phyloP scores from a whole-genome alignment of 1,140 invertebrate genomes.

The Anoplolepis gracilipes region DNA sequence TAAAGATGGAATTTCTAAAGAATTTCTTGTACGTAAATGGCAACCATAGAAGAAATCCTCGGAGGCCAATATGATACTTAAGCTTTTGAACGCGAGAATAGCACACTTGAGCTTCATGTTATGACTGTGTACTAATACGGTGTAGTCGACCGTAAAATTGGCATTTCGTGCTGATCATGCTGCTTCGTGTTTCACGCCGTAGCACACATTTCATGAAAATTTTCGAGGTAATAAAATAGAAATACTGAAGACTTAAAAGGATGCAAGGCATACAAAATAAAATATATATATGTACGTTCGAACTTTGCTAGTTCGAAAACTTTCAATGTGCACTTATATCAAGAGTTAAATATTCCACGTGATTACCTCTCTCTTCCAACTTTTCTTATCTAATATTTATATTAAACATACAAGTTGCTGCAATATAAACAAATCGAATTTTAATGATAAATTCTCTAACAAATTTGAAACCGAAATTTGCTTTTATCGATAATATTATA shows the following conservation, averaged over 20 bases:
- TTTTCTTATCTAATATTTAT: slow-evolving; percentile 20
- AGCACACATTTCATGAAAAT: slow-evolving; percentile 24
- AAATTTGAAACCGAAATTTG: not conserved
- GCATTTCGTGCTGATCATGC: slow-evolving; percentile 33
- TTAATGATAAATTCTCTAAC: not conserved
- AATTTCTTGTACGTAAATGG: not conserved
- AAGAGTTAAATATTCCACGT: slow-evolving; percentile 41
- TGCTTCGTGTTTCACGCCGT: slow-evolving; percentile 5
- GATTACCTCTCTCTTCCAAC: not conserved
- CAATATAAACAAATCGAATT: not conserved
- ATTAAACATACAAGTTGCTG: not conserved
- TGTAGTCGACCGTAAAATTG: slow-evolving; percentile 55
- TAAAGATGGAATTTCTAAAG: slow-evolving; percentile 18
- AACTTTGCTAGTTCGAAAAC: slow-evolving; percentile 3
- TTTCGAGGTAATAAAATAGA: slow-evolving; percentile 30
- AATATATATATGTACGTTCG: slow-evolving; percentile 7
- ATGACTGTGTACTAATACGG: slow-evolving; percentile 49
- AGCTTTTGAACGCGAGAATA: slow-evolving; percentile 32
- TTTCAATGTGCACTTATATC: slow-evolving; percentile 2
- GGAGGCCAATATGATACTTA: not conserved
- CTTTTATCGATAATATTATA: not conserved
- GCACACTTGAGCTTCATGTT: slow-evolving; percentile 33
- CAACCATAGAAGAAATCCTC: slow-evolving; percentile 2
- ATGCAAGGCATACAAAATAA: slow-evolving; percentile 21
- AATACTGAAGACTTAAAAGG: slow-evolving; percentile 27